Base-by-base conservation (phyloP, 1,140 invertebrate species). In the Papilio glaucus region DNA sequence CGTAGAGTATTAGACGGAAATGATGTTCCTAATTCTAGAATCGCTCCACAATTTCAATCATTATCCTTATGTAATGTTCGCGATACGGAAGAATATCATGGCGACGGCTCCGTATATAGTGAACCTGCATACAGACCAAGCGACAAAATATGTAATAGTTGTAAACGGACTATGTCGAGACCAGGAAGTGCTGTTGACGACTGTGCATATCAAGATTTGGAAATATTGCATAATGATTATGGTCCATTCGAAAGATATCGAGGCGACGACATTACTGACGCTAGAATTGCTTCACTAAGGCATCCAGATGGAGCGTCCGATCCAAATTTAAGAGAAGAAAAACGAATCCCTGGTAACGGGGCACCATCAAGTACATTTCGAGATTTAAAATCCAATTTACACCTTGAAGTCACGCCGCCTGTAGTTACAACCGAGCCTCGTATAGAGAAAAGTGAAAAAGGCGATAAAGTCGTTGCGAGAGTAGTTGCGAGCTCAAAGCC, bases 271-370 rank as follows among this genome's bases (percentile, higher is more conserved):
- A 94, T 94, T 80, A 93, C 94, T 68, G 94, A 94, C 49, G 93
- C 94, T 7, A 89, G 96, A 78, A 96, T 97, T 87, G 96, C 97
- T 4, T 96, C 95, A 72, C 89, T 97, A 12, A 94, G 96, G 80
- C 97, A 98, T 93, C 97, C 97, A 1, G 97, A 98, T 84, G 97
- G 97, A 42, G 97, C 97, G 29, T 98, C 97, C 4, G 97, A 98
- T 95, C 97, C 97, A 10, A 97, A 98, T 94, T 94, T 98, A 79
- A 95, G 95, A 45, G 96, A 95, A 90, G 96, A 96, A 93, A 94
- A 93, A 71, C 81, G 95, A 79, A 90, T 95, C 80, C 96, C 96
- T 0, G 95, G 96, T 5, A 97, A 96, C 77, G 96, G 96, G 0
- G 95, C 95, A 2, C 95, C 95, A 0, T 93, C 94, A 9, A 94